Evolutionary conservation across 2,113 vertebrate genomes (phyloP).

Genomic region (Pyrgilauda ruficollis): DNA sequence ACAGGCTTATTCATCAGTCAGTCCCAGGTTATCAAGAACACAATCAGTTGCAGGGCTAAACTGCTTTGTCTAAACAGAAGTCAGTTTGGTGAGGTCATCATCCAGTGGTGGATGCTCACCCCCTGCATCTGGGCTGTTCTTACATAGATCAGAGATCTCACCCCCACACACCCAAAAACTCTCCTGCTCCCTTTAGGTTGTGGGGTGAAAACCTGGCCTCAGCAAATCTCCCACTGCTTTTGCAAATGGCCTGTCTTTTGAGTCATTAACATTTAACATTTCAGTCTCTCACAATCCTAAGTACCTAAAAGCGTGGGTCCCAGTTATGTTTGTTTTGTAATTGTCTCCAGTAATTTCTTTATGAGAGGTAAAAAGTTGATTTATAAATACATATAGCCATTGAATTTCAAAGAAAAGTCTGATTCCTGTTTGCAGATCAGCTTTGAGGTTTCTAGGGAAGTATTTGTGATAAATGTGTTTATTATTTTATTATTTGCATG

Average conservation of each 20-base stretch:
- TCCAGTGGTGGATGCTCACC: no score
- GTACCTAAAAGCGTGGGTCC: not conserved
- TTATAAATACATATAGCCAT: not conserved
- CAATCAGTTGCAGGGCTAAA: not conserved
- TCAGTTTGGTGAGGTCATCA: fast-evolving
- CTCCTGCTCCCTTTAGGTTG: not conserved
- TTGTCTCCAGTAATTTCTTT: not conserved
- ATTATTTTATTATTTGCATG: not conserved
- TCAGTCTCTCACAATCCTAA: not conserved
- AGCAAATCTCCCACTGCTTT: not conserved
- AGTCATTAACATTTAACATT: not conserved
- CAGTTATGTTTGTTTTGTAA: not conserved
- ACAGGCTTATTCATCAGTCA: not conserved
- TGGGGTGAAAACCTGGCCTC: not conserved
- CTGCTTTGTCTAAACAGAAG: not conserved
- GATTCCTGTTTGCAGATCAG: not conserved
- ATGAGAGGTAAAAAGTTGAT: not conserved
- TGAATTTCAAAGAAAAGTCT: not conserved
- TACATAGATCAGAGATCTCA: not conserved
- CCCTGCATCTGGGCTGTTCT: not conserved
- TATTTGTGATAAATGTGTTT: not conserved
- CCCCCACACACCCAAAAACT: not conserved
- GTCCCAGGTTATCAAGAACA: not conserved
- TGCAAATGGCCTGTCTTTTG: not conserved
- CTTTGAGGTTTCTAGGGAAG: not conserved